Evolutionary conservation across 2,113 vertebrate genomes (phyloP), one percentile per base, ranked within the genome.

Genomic region (Dolichotis patagonum): DNA sequence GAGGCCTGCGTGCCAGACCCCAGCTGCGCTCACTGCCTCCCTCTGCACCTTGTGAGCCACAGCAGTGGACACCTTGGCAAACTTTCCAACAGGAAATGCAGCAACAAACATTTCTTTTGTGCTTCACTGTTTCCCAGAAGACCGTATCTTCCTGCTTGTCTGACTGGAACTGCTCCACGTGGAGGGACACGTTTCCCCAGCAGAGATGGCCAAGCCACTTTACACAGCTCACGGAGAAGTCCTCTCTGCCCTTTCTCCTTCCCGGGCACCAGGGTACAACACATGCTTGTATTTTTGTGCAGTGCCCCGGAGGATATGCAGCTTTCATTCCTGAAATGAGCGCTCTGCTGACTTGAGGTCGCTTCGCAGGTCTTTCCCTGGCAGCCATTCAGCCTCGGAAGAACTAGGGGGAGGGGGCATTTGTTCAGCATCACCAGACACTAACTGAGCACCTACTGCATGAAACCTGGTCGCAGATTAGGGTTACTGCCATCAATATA

Each of bases 401-500:
- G 71, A 96, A 92, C 85, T 16, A 56, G n/a, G 84, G 84, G 32
- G 46, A 13, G 86, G 38, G 81, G 93, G 93, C 26, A 90, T 20
- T 43, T 85, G 28, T 71, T 75, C 81, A 88, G 35, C 32, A 41
- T 81, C 69, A 94, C 85, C 65, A 83, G 91, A 73, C 52, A 81
- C 87, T 97, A 90, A 92, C 60, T 85, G 63, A 94, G 71, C 71
- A 97, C 32, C 43, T 94, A 67, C 77, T 75, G 69, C 30, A 75
- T 77, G 83, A 16, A 93, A 54, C 28, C 28, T 56, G 52, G 62
- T 71, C 85, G 91, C 38, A 65, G 16, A 78, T 85, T 65, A 82
- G 12, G 30, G 41, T 43, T 90, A 83, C 69, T 86, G 65, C 30
- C 80, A 96, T 85, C 81, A 43, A 52, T 41, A 65, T 78, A 92